These are phyloP conservation scores for Polypedilum pembai DNA, from an alignment of 1,140 invertebrate species.

Conservation along the genomic window DNA sequence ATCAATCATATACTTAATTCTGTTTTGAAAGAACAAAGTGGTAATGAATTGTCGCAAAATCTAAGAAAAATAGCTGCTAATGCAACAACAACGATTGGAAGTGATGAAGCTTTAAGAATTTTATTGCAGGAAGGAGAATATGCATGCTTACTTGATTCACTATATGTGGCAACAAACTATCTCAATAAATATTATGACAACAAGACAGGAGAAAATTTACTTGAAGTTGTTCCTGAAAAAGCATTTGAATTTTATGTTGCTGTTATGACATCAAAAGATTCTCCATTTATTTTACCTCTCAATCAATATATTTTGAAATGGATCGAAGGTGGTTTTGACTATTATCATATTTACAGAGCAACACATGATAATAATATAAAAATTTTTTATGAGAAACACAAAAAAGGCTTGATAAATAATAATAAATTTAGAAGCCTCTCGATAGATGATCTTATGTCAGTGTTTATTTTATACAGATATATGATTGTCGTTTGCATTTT, in stretches of 20 bases:
- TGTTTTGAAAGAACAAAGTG: background rate
- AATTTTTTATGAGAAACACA: background rate
- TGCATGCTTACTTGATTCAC: background rate
- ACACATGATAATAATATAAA: background rate
- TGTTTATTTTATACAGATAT: background rate
- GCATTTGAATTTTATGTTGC: slow-evolving; percentile 14
- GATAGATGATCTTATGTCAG: background rate
- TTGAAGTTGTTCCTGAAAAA: background rate
- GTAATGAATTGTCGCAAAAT: background rate
- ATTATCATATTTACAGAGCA: background rate
- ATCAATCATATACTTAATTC: background rate
- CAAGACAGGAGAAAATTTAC: background rate
- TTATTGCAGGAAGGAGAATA: background rate
- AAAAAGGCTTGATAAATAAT: background rate
- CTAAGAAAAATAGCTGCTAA: background rate
- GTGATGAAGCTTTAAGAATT: background rate
- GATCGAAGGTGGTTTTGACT: background rate
- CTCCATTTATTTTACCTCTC: background rate
- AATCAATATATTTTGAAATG: background rate
- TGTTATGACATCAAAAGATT: background rate
- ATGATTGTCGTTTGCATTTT: background rate
- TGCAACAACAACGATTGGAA: background rate
- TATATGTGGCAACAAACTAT: background rate
- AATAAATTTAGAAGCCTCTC: background rate
- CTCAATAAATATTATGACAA: background rate